These are phyloP conservation scores for Platynereis dumerilii DNA, from an alignment of 2,888 invertebrate species.

Conservation along the genomic window DNA sequence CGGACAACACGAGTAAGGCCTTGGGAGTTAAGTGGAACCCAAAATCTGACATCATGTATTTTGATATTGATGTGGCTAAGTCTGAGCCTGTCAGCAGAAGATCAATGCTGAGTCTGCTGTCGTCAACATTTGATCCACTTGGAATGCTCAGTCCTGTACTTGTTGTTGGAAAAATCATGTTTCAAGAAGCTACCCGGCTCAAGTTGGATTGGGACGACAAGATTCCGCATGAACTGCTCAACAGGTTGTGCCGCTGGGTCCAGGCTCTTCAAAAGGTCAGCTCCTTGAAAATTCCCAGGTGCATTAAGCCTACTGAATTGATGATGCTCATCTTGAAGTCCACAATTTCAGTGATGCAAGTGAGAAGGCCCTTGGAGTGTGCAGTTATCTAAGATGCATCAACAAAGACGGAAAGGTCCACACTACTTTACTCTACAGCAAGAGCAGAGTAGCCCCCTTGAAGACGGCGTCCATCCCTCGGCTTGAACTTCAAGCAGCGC, in stretches of 20 bases:
- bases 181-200: conserved; percentile 37
- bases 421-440: conserved; percentile 18
- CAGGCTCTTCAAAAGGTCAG: not conserved
- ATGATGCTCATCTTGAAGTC: conserved; percentile 2
- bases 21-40: no score
- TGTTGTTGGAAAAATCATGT: conserved; percentile 36
- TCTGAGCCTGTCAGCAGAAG: conserved; percentile 30
- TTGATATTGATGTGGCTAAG: conserved; percentile 17
- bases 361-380: no score
- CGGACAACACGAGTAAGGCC: no score
- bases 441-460: conserved; percentile 26
- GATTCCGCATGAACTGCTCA: conserved; percentile 28
- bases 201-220: conserved; percentile 39
- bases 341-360: conserved; percentile 31
- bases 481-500: conserved; percentile 28
- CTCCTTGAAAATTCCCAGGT: no score
- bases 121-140: conserved; percentile 35
- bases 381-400: no score
- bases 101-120: conserved; percentile 32
- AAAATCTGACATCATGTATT: no score
- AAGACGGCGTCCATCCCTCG: conserved; percentile 23
- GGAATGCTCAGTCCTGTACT: conserved; percentile 39
- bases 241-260: conserved; percentile 36
- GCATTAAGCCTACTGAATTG: no score
- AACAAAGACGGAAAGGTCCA: conserved; percentile 14